phyloP scores from a whole-genome alignment of 1,140 invertebrate genomes.

The Meloidogyne floridensis region DNA sequence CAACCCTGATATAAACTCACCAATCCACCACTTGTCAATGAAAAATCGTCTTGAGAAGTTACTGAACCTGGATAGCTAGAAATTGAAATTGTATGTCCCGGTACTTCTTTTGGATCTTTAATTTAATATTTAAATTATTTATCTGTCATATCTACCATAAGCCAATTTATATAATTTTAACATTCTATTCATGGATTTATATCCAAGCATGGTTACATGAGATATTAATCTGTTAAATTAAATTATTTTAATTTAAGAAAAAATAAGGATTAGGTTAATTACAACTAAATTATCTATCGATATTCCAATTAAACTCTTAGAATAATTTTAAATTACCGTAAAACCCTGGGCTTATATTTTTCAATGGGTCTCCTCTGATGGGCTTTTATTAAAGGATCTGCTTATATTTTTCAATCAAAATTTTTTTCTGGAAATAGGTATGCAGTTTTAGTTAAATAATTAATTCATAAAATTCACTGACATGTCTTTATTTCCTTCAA shows the following conservation, averaged over 20 bases:
- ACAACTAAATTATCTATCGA: no score
- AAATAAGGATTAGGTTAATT: no score
- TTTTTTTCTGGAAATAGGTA: no score
- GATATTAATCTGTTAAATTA: slow-evolving; percentile 50
- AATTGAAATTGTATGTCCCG: slow-evolving; percentile 75
- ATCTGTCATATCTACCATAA: slow-evolving; percentile 33
- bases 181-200: slow-evolving; percentile 60
- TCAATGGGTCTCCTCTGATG: no score
- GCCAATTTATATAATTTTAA: slow-evolving; percentile 65
- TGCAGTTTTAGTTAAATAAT: no score
- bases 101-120: slow-evolving; percentile 38
- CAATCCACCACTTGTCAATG: slow-evolving; percentile 73
- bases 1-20: slow-evolving; percentile 59
- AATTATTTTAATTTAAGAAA: no score
- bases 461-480: not conserved
- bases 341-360: no score
- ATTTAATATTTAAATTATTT: no score
- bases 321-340: no score
- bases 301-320: no score
- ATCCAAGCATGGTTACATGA: slow-evolving; percentile 62
- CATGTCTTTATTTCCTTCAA: slow-evolving; percentile 56
- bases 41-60: slow-evolving; percentile 85
- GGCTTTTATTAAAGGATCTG: no score
- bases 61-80: slow-evolving; percentile 85
- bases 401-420: no score